phyloP scores from a whole-genome alignment of 2,113 vertebrate species.

The Erinaceus europaeus region DNA sequence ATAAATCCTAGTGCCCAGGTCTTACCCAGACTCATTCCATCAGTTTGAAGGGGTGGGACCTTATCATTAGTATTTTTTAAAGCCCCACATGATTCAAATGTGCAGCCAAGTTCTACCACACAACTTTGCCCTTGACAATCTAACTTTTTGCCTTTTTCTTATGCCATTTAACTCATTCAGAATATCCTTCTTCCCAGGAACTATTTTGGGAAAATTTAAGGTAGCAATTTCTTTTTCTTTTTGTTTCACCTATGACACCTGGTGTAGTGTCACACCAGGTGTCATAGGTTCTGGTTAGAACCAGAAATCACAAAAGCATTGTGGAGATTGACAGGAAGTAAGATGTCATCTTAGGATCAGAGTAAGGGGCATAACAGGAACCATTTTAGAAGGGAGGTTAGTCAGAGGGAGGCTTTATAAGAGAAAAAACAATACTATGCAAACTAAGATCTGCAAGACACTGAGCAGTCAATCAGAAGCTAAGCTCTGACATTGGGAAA shows the following conservation, averaged over 20 bases:
- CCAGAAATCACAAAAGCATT: not conserved
- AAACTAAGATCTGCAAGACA: not conserved
- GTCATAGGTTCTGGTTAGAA: not conserved
- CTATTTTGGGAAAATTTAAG: not conserved
- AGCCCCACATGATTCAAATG: not conserved
- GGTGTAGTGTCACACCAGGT: fast-evolving
- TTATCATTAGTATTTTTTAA: not conserved
- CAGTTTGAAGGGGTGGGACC: not conserved
- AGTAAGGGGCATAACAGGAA: too few relatives aligned
- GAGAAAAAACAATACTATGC: not conserved
- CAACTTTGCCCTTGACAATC: not conserved
- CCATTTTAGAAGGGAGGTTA: too few relatives aligned
- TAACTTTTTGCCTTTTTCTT: not conserved
- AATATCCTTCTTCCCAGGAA: not conserved
- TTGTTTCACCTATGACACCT: fast-evolving
- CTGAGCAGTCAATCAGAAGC: not conserved
- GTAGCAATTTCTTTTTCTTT: not conserved
- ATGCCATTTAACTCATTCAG: not conserved
- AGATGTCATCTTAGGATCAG: fast-evolving
- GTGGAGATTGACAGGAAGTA: fast-evolving
- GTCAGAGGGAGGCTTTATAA: not conserved
- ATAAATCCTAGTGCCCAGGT: not conserved
- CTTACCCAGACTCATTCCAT: not conserved
- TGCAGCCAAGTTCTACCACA: not conserved
- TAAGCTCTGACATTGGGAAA: not conserved